Base-by-base conservation (phyloP, 2,888 invertebrate species). In the Melanotus villosus region DNA sequence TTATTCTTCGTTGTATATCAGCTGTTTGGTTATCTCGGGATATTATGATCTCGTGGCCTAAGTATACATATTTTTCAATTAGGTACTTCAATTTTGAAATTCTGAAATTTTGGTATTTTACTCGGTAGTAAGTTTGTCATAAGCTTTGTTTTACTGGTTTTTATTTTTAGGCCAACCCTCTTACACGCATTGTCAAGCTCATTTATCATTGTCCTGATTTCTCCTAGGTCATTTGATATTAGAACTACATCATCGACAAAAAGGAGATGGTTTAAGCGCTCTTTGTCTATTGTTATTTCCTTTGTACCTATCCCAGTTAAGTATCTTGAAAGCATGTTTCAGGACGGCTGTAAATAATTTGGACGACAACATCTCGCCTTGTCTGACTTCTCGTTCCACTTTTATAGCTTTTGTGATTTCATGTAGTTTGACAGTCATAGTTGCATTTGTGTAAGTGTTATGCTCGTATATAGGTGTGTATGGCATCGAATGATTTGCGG, bases 341-440 rank as follows among this genome's bases (percentile, higher is more conserved):
- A 43, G 43, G 18, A 43, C 19, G 19, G 18, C 18, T 43, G 43
- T 43, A 43, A 43, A 16, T 21, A 21, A 23, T 19, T 47, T 47
- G 47, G 23, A 4, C 23, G 9, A 47, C 21, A 47, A 12, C 43
- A 5, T 23, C 6, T 21, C 47, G 23, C 26, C 47, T 47, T 47
- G 41, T 23, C 47, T 47, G 47, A n/a, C 23, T 23, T 5, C 26
- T 47, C 5, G 26, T 47, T 10, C 26, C 12, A 47, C 12, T 47
- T 47, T 47, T 47, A 47, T 47, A 47, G 47, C n/a, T 19, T 21
- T 47, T 16, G 23, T 47, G n/a, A 2, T 5, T 19, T 47, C 47
- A 47, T 47, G 47, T 21, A 47, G 47, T 47, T 21, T 12, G 26
- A 47, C 21, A n/a, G 23, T 47, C 47, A 21, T 47, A 43, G 18